These are phyloP conservation scores for Graptemys geographica DNA, from an alignment of 2,797 vertebrate species.

Conservation along the genomic window DNA sequence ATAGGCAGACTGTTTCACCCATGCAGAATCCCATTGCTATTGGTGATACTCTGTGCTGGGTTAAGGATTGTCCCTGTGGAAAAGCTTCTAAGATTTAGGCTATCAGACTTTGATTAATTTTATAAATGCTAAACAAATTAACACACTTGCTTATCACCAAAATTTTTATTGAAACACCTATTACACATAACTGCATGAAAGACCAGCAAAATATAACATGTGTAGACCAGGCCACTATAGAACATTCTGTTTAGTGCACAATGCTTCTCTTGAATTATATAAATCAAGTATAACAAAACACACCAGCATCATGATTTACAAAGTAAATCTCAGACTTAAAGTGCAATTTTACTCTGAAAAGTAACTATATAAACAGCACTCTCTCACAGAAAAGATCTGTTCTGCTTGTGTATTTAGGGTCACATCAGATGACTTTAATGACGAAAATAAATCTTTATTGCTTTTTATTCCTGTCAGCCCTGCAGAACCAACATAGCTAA, in stretches of 20 bases:
- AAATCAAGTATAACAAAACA: not conserved
- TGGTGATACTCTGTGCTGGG: not conserved
- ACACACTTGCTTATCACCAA: not conserved
- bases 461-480: not conserved
- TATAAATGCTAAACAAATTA: not conserved
- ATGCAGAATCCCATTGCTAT: not conserved
- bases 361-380: not conserved
- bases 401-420: slow-evolving; percentile 1
- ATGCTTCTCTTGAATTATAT: not conserved
- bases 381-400: not conserved
- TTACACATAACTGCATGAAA: slow-evolving; percentile 5
- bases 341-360: not conserved
- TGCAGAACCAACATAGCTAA: not conserved
- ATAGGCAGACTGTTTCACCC: not conserved
- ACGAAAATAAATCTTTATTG: not conserved
- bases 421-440: not conserved
- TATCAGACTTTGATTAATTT: not conserved
- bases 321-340: not conserved
- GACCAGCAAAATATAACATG: not conserved
- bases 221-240: not conserved
- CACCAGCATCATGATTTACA: slow-evolving; percentile 1
- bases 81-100: not conserved
- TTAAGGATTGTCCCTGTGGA: not conserved
- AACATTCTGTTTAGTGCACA: not conserved
- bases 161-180: slow-evolving; percentile 17